A percentile compares a stretch with the other conserved stretches of the same genome.
These are phyloP conservation scores for Prosopocoilus inquinatus DNA, from an alignment of 2,888 invertebrate genomes.

Conservation along the genomic window DNA sequence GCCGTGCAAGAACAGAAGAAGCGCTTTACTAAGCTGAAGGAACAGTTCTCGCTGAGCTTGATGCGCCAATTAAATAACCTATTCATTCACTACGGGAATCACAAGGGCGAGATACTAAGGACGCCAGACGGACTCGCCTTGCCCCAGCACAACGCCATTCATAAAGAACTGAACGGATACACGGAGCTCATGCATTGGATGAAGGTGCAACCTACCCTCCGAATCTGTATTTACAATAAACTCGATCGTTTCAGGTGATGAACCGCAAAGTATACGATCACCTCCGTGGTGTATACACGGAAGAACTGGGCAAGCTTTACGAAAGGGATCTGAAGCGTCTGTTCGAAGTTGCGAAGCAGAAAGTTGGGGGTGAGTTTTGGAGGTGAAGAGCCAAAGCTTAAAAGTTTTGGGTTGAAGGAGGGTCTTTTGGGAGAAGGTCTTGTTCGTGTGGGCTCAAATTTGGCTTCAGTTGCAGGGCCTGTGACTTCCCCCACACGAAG, in stretches of 20 bases:
- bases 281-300: conserved; percentile 78
- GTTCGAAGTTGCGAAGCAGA: conserved; percentile 71
- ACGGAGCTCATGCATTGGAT: conserved; percentile 91
- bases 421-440: background rate
- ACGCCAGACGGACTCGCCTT: conserved; percentile 61
- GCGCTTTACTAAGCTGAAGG: conserved; percentile 73
- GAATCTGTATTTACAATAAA: background rate
- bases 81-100: conserved; percentile 85
- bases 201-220: conserved; percentile 55
- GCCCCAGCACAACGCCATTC: conserved; percentile 76
- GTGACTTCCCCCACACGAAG: conserved; percentile 39
- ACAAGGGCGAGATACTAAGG: conserved; percentile 64
- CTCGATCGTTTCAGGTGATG: conserved; percentile 54
- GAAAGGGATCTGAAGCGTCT: conserved; percentile 80
- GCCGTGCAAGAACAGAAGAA: conserved; percentile 81
- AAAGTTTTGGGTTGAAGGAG: conserved; percentile 6
- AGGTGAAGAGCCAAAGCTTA: background rate
- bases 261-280: conserved; percentile 80
- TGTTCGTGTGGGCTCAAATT: background rate
- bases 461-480: conserved; percentile 26
- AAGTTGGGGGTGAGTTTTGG: conserved; percentile 39
- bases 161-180: conserved; percentile 83
- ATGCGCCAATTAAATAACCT: conserved; percentile 91
- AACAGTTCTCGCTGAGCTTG: conserved; percentile 78
- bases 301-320: conserved; percentile 82